These are phyloP conservation scores for Malthinus flaveolus DNA, from an alignment of 2,888 invertebrate genomes.

Conservation along the genomic window DNA sequence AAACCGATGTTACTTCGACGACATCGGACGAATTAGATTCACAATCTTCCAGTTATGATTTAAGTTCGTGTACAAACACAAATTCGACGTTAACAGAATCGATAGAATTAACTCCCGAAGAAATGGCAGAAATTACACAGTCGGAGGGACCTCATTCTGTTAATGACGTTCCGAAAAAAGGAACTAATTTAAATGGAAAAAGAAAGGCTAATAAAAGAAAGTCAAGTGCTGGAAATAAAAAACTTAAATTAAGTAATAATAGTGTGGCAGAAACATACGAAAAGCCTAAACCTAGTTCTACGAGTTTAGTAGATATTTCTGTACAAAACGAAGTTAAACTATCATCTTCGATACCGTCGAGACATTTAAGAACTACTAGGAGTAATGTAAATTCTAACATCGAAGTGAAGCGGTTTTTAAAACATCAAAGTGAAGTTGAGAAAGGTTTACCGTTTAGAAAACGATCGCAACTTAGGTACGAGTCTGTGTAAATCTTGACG, in stretches of 20 bases:
- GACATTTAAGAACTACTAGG: conserved; percentile 33
- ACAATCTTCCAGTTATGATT: conserved; percentile 4
- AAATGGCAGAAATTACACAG: conserved; percentile 2
- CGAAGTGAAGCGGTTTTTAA: conserved; percentile 29
- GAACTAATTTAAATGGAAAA: conserved; percentile 9
- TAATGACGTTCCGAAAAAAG: neutral
- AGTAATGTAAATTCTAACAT: conserved; percentile 20
- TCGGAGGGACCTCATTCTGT: neutral
- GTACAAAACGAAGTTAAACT: conserved; percentile 33
- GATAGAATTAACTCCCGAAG: conserved; percentile 27
- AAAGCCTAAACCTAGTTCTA: conserved; percentile 16
- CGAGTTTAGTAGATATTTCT: conserved; percentile 12
- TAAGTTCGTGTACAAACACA: neutral
- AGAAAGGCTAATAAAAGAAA: conserved; percentile 14
- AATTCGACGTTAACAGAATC: conserved; percentile 8
- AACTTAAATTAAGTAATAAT: conserved; percentile 9
- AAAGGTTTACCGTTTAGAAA: conserved; percentile 37
- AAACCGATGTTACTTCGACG: conserved; percentile 37
- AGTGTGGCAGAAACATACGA: conserved; percentile 2
- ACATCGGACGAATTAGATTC: conserved; percentile 30
- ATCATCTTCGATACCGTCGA: conserved; percentile 28
- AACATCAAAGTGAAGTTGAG: conserved; percentile 33
- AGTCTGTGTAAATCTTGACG: conserved; percentile 1
- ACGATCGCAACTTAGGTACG: conserved; percentile 33
- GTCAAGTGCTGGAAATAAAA: conserved; percentile 14